A percentile compares a stretch with the other conserved stretches of the same genome.
Evolutionary conservation across 2,113 vertebrate species (phyloP).

Genomic region (Mugil cephalus): DNA sequence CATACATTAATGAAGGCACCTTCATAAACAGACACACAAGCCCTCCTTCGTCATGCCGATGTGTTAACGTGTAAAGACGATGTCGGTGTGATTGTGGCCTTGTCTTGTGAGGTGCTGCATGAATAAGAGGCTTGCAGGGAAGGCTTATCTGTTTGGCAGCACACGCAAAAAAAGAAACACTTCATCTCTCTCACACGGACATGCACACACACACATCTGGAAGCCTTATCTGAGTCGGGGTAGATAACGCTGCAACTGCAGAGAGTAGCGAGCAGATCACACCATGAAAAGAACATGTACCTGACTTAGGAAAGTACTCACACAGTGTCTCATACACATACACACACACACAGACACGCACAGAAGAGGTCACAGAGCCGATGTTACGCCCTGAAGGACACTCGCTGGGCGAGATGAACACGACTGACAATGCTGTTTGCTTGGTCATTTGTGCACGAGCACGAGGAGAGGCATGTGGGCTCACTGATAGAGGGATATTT

Average conservation of each 20-base stretch:
- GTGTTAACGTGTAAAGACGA: slow-evolving; percentile 58
- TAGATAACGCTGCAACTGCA: slow-evolving; percentile 59
- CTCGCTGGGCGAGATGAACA: slow-evolving; percentile 16
- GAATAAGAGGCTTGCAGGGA: slow-evolving; percentile 64
- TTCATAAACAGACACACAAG: slow-evolving; percentile 34
- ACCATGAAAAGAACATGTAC: slow-evolving; percentile 58
- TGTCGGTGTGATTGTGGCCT: slow-evolving; percentile 52
- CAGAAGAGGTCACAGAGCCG: slow-evolving; percentile 40
- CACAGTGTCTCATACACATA: not conserved
- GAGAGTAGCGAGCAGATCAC: slow-evolving; percentile 47
- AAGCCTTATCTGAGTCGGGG: slow-evolving; percentile 53
- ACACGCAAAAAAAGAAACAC: not conserved
- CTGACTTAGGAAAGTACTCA: slow-evolving; percentile 13
- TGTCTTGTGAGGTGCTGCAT: slow-evolving; percentile 63
- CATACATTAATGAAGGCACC: not conserved
- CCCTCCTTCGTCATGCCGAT: slow-evolving; percentile 36
- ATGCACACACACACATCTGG: slow-evolving; percentile 8
- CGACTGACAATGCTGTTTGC: not conserved
- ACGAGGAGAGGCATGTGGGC: not conserved
- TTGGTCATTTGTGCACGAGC: slow-evolving; percentile 1
- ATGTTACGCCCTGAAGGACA: slow-evolving; percentile 41
- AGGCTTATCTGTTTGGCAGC: slow-evolving; percentile 70
- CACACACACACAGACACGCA: slow-evolving; percentile 5
- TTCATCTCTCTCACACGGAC: not conserved
- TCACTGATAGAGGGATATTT: slow-evolving; percentile 12